Evolutionary conservation across 1,140 invertebrate genomes (phyloP), one percentile per base, ranked within the genome.

Genomic region (Zophobas atratus): DNA sequence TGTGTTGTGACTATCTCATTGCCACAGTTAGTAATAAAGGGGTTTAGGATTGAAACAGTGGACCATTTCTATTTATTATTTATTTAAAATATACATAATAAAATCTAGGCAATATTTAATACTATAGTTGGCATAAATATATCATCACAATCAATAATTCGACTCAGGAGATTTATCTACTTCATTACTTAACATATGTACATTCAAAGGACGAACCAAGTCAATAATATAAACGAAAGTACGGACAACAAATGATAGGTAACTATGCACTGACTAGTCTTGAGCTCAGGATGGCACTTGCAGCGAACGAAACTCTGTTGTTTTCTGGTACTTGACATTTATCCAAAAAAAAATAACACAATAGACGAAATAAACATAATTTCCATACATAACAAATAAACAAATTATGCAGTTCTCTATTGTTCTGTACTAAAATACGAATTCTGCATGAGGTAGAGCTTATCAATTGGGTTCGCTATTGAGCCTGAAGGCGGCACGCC

Each of bases 401-500:
- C 41, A 5, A 38, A 39, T 60, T 57, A 6, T 2, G 74, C 76
- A 77, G 20, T 34, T 67, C 72, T 76, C 82, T 85, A 86, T 81
- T 92, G 91, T 83, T 92, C 91, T 76, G 90, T 91, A 84, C 91
- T 93, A 85, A 98, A 98, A 86, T 98, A 98, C 43, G 95, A 97
- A 87, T 94, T 97, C 87, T 97, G 96, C 97, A 99, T 99, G 82
- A 98, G 94, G 88, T 98, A 99, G 56, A 99, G 91, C 89, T 98
- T 98, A 87, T 99, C 97, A 81, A 99, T 99, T 43, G 97, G 97
- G 87, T 98, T 98, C 87, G 88, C 81, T 86, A 89, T 84, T 86
- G 87, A 85, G 79, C 87, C 85, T 79, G 87, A 84, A 83, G 91
- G 81, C 41, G 90, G 86, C 41, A 84, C 74, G 43, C 76, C 77